Evolutionary conservation across 2,888 invertebrate genomes (phyloP), one percentile per base, ranked within the genome.

Genomic region (Diarsia brunnea): DNA sequence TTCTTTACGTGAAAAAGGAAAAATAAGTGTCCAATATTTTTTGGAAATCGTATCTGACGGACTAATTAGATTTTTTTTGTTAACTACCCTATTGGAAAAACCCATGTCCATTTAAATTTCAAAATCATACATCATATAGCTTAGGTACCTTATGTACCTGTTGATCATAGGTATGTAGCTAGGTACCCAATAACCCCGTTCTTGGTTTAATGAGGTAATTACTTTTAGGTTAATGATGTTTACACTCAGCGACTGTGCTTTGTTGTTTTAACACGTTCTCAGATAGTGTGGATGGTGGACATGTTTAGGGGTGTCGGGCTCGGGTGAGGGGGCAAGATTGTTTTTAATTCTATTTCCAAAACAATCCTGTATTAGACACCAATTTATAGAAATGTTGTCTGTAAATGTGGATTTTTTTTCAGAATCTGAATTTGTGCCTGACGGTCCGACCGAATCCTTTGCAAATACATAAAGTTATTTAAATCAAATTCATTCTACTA

Each of bases 221-320:
- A 77, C 49, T 31, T 79, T 66, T 69, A 69, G 61, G 66, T 84
- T 69, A 80, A 84, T 66, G 55, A 69, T 69, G 58, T 80, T 31
- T 51, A 80, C 63, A 45, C 64, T 72, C 21, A 65, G 27, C 68
- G 31, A 31, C 43, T 51, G 31, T 21, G 43, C 19, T 14, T 47
- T 47, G 45, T 55, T 77, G 27, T 63, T 61, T 31, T 65, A 43
- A 55, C 14, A 45, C 21, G 31, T 31, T 58, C 70, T 12, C 70
- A 16, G 38, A 27, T n/a, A 58, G 27, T 24, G 12, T 21, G 19
- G 74, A 24, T 21, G 47, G 24, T 16, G 55, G 14, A 14, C 24
- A n/a, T 4, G 2, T 55, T 14, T 24, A 24, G 1, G 53, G 2
- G 51, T 43, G 11, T 45, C 21, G 24, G 38, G 14, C 10, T 4